These are phyloP conservation scores for Pempheris klunzingeri DNA, from an alignment of 2,797 vertebrate species.

Conservation along the genomic window DNA sequence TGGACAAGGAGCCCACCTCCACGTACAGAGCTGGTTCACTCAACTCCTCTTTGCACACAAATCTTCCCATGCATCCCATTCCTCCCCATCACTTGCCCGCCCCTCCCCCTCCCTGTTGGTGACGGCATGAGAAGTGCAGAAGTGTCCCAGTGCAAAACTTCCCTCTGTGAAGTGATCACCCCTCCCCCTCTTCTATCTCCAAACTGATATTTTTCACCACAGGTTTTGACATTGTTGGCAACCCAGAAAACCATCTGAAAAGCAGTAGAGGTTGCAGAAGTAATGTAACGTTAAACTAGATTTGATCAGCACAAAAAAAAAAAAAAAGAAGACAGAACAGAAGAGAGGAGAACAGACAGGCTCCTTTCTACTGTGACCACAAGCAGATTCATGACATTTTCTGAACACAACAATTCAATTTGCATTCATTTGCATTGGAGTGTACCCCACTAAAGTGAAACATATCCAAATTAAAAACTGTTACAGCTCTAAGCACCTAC, in stretches of 20 bases:
- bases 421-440: neutral
- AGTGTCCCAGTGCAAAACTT: slow-evolving; percentile 51
- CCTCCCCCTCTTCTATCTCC: neutral
- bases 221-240: slow-evolving; percentile 6
- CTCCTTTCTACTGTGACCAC: neutral
- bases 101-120: slow-evolving; percentile 17
- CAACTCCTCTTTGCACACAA: slow-evolving; percentile 36
- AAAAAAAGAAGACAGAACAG: neutral
- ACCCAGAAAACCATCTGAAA: neutral
- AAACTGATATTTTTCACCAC: slow-evolving; percentile 11
- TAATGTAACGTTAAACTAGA: neutral
- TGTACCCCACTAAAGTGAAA: neutral
- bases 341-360: neutral
- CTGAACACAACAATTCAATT: neutral
- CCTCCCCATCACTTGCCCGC: slow-evolving; percentile 27
- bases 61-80: slow-evolving; percentile 49
- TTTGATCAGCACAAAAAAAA: neutral
- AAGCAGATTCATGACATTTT: neutral
- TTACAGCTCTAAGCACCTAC: neutral
- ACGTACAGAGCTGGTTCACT: slow-evolving; percentile 30
- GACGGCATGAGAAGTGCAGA: slow-evolving; percentile 39
- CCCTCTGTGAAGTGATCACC: slow-evolving; percentile 4
- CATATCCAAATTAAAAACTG: neutral
- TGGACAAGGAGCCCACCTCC: slow-evolving; percentile 43
- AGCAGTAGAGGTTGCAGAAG: neutral